Evolutionary conservation across 2,797 vertebrate species (phyloP), one percentile per base, ranked within the genome.

Genomic region (Scleropages formosus): DNA sequence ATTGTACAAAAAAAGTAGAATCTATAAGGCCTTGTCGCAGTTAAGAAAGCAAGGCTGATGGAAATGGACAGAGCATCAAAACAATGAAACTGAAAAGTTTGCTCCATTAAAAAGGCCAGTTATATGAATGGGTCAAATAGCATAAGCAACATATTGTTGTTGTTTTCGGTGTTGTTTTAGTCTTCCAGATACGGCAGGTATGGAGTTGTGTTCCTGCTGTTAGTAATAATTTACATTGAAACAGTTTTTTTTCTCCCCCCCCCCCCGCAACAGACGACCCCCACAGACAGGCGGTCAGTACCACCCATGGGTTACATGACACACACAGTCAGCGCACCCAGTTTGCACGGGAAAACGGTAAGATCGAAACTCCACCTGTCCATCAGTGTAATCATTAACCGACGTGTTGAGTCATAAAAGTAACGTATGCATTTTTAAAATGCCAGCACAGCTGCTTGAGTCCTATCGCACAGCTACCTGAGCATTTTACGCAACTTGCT

Each of bases 261-360:
- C n/a, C n/a, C n/a, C n/a, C n/a, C n/a, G 84, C 78, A 79, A 9
- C 92, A 98, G 97, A 93, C 91, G 3, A 89, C 94, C 46, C 95
- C 95, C 16, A 71, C 93, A 60, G 95, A 97, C 81, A 94, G 96
- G 9, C 90, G 95, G 83, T 97, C 97, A 62, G 94, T 98, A 93
- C 96, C 97, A 73, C 84, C 94, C 75, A 94, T 98, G 95, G 96
- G 98, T 80, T 99, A 98, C 89, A 98, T 99, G 95, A 98, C 96
- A 0, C 98, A 98, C 85, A 98, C 98, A 0, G 98, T 98, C 90
- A 99, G 98, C 4, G 97, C 97, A 12, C 98, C 97, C 77, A 98
- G 97, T 89, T 84, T 98, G 83, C 96, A 98, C 3, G 97, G 98
- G 58, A 98, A 98, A 92, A 98, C 98, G 93, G 98, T 99, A 93